Evolutionary conservation across 2,113 vertebrate genomes (phyloP).

Genomic region (Panthera uncia): DNA sequence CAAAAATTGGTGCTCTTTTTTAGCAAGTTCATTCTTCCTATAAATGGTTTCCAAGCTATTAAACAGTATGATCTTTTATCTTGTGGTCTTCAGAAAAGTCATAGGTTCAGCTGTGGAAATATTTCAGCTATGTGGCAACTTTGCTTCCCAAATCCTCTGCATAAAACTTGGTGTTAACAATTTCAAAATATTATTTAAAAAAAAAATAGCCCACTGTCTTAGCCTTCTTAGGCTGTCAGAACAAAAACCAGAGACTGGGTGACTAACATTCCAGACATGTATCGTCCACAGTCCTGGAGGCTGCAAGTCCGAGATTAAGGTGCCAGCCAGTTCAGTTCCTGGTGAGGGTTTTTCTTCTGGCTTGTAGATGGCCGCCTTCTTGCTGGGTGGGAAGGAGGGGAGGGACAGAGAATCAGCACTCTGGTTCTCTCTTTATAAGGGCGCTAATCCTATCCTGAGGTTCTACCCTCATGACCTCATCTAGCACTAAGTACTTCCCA

Average conservation of each 20-base stretch:
- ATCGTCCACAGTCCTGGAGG: neutral
- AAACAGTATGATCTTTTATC: neutral
- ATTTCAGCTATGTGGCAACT: neutral
- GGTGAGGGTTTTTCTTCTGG: neutral
- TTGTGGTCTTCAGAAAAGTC: neutral
- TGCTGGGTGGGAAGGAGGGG: neutral
- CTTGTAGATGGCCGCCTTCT: neutral
- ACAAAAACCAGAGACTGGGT: neutral
- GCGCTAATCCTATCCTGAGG: rapidly evolving
- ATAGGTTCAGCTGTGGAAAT: neutral
- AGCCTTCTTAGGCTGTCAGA: neutral
- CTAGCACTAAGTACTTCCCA: neutral
- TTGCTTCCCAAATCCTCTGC: neutral
- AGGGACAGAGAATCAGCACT: neutral
- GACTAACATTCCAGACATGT: neutral
- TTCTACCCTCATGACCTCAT: neutral
- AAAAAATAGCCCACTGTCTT: neutral
- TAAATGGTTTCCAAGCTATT: neutral
- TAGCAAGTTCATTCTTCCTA: neutral
- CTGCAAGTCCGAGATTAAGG: neutral
- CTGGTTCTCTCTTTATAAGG: neutral
- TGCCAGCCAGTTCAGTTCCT: no score
- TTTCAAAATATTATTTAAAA: neutral
- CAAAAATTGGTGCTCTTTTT: neutral
- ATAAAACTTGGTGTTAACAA: neutral